Evolutionary conservation across 2,888 invertebrate genomes (phyloP).

Genomic region (Lysandra bellargus): DNA sequence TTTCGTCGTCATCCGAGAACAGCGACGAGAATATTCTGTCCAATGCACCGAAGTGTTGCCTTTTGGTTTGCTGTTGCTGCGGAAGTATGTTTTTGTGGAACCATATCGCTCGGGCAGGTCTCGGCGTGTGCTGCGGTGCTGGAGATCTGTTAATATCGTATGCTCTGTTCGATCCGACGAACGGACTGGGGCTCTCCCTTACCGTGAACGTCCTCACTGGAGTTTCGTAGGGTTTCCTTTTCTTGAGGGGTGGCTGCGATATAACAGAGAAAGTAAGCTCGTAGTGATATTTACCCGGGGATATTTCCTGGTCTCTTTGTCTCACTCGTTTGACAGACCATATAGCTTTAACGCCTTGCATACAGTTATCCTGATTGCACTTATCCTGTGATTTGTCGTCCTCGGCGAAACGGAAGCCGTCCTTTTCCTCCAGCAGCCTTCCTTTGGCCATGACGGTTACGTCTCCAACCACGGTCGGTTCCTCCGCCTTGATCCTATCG

Average conservation of each 20-base stretch:
- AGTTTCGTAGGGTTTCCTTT: slow-evolving; percentile 71
- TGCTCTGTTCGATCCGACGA: slow-evolving; percentile 49
- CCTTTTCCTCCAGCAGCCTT: slow-evolving; percentile 77
- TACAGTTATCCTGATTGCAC: slow-evolving; percentile 70
- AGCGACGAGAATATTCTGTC: slow-evolving; percentile 69
- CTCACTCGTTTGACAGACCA: slow-evolving; percentile 86
- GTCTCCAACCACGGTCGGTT: slow-evolving; percentile 81
- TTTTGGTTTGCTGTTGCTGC: slow-evolving; percentile 48
- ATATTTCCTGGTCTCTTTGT: slow-evolving; percentile 78
- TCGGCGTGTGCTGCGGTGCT: slow-evolving; percentile 43
- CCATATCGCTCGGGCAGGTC: slow-evolving; percentile 65
- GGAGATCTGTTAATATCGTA: slow-evolving; percentile 45
- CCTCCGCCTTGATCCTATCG: slow-evolving; percentile 60
- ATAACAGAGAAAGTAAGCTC: slow-evolving; percentile 85
- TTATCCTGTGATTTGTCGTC: slow-evolving; percentile 59
- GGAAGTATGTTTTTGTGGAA: slow-evolving; percentile 66
- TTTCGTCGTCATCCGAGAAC: slow-evolving; percentile 62
- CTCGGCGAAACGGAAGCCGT: slow-evolving; percentile 80
- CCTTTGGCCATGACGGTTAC: slow-evolving; percentile 84
- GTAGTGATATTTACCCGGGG: slow-evolving; percentile 75
- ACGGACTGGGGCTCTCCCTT: slow-evolving; percentile 67
- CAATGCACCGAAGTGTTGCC: slow-evolving; percentile 53
- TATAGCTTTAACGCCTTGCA: slow-evolving; percentile 79
- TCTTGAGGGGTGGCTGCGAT: slow-evolving; percentile 73
- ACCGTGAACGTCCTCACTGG: slow-evolving; percentile 84